Conservation (phyloP, 2,888 invertebrate species). For the Drosophila conformis region DNA sequence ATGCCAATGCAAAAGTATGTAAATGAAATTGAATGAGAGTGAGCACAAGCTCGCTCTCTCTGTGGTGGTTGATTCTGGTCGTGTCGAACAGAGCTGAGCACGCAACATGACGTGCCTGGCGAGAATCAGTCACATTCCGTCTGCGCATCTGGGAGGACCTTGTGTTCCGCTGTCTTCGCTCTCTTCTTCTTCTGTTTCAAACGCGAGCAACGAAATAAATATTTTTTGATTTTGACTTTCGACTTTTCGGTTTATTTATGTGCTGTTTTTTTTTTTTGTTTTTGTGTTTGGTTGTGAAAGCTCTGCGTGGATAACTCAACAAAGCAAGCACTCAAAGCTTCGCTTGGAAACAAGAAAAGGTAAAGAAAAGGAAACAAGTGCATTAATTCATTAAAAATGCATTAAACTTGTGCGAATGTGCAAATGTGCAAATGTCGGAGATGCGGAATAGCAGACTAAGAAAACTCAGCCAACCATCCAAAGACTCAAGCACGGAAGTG, state of each 20-base stretch:
- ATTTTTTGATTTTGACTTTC: conserved; percentile 15
- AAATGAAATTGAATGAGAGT: not conserved
- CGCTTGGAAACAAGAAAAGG: conserved; percentile 16
- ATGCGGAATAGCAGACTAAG: not conserved
- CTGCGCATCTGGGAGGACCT: conserved; percentile 48
- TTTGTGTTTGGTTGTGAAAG: conserved; percentile 20
- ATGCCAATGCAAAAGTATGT: conserved; percentile 11
- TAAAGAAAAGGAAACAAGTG: conserved; percentile 39
- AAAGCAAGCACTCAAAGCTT: not conserved
- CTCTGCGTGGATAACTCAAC: conserved; percentile 1
- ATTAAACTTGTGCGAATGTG: conserved; percentile 12
- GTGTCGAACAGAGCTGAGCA: conserved; percentile 42
- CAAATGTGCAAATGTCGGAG: not conserved
- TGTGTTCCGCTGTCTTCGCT: conserved; percentile 2
- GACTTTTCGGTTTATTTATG: conserved; percentile 5
- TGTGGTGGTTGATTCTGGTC: conserved; percentile 14
- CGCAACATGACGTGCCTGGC: conserved; percentile 56
- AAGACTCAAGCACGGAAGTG: conserved; percentile 3
- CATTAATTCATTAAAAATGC: conserved; percentile 42
- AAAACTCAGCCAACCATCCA: conserved; percentile 7
- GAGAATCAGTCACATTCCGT: conserved; percentile 68
- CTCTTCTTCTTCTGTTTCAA: not conserved
- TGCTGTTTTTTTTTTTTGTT: conserved; percentile 5
- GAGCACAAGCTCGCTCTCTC: conserved; percentile 9
- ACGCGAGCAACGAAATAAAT: conserved; percentile 18